These are phyloP conservation scores for Spea hammondii DNA, from an alignment of 2,797 vertebrate species.

Conservation along the genomic window DNA sequence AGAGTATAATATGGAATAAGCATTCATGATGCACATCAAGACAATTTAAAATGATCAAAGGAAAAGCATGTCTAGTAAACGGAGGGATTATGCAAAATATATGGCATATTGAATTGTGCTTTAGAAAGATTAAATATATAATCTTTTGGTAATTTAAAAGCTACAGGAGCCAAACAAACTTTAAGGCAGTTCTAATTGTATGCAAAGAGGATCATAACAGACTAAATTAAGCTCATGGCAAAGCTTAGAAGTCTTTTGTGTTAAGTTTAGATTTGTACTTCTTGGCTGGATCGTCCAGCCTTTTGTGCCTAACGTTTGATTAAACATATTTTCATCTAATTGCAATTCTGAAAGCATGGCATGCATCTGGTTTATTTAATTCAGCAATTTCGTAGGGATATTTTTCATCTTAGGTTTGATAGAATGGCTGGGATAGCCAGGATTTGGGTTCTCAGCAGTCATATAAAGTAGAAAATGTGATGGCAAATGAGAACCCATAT, in stretches of 20 bases:
- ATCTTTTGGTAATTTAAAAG: conserved; percentile 24
- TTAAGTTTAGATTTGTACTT: conserved; percentile 20
- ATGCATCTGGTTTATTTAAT: conserved; percentile 41
- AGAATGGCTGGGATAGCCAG: no score
- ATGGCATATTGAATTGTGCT: conserved; percentile 2
- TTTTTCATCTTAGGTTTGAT: conserved; percentile 5
- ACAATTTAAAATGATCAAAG: neutral
- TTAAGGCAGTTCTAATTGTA: conserved; percentile 15
- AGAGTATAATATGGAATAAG: neutral
- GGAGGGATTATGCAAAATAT: neutral
- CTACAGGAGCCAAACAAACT: neutral
- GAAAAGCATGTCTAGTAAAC: neutral
- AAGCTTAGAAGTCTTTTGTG: conserved; percentile 36
- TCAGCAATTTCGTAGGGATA: neutral
- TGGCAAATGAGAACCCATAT: no score
- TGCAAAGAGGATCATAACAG: conserved; percentile 30
- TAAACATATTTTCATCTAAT: conserved; percentile 44
- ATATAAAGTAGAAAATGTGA: no score
- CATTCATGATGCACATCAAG: neutral
- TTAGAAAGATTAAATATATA: conserved; percentile 24
- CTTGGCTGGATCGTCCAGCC: conserved; percentile 18
- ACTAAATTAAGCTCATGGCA: conserved; percentile 13
- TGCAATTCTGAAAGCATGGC: conserved; percentile 29
- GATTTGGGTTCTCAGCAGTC: no score
- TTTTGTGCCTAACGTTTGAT: conserved; percentile 24